These are phyloP conservation scores for Rhinolophus ferrumequinum DNA, from an alignment of 2,113 vertebrate species.

Conservation along the genomic window DNA sequence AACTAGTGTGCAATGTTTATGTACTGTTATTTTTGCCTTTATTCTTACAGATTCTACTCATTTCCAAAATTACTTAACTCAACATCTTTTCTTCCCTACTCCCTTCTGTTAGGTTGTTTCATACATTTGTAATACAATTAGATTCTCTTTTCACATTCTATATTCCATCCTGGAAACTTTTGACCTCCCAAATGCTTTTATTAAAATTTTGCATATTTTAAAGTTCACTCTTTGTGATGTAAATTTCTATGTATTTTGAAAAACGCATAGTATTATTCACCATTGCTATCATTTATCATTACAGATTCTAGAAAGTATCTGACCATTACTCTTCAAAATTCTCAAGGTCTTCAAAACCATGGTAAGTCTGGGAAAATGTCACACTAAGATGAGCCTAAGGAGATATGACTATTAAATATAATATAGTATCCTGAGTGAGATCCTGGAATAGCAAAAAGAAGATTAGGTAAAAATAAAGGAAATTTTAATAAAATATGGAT, in stretches of 20 bases:
- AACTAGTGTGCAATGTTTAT: neutral
- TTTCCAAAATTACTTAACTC: neutral
- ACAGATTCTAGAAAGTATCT: neutral
- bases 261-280: neutral
- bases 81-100: neutral
- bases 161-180: neutral
- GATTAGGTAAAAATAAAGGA: neutral
- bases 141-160: neutral
- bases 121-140: neutral
- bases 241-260: neutral
- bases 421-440: neutral
- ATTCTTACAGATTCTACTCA: neutral
- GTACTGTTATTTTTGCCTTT: neutral
- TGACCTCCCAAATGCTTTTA: neutral
- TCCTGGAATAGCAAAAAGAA: neutral
- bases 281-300: neutral
- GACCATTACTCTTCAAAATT: neutral
- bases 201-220: neutral
- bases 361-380: neutral
- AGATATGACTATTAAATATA: neutral
- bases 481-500: neutral
- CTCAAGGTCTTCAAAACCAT: neutral
- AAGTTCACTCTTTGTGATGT: neutral
- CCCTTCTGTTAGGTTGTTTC: neutral
- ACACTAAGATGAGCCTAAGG: neutral